Base-by-base conservation (phyloP, 2,113 vertebrate genomes). In the Eclectus roratus region DNA sequence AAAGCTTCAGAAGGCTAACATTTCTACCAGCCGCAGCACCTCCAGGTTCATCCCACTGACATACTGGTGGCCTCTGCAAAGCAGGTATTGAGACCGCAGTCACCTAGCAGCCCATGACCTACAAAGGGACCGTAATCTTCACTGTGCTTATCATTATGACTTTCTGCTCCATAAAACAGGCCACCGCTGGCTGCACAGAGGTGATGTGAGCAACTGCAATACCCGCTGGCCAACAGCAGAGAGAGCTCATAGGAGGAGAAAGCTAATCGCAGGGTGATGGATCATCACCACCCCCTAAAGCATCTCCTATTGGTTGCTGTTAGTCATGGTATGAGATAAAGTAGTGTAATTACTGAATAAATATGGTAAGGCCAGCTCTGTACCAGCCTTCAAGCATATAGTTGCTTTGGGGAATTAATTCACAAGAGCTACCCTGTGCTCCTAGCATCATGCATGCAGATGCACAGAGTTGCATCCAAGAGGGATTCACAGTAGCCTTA, bases 171-270 rank as follows among this genome's bases (percentile, higher is more conserved):
- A 91, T 71, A 39, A 44, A 94, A 49, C 44, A 86, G 60, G 83
- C 60, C 60, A 15, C 39, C 35, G 68, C 21, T 73, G 89, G 27
- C 35, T 15, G 53, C 47, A 23, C 41, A 2, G 70, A 66, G 33
- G 46, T 31, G 68, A 47, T 49, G 44, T 0, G 9, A 61, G 35
- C 55, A 69, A 37, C 39, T 94, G 88, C 84, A 95, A 70, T 94
- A 68, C 81, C 85, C 56, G 12, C 29, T 43, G 61, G 19, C 33
- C 53, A 91, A 94, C 96, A 94, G 89, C 79, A 97, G 95, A 93
- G 96, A 94, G 94, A 96, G 96, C 94, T 94, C 94, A 76, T 0
- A 49, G 86, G 44, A 79, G 96, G 69, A 95, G 65, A 84, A 96
- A 94, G 46, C 28, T 53, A 55, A 52, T 55, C 43, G 29, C 29